Evolutionary conservation across 2,113 vertebrate species (phyloP).

Genomic region (Phyllostomus hastatus): DNA sequence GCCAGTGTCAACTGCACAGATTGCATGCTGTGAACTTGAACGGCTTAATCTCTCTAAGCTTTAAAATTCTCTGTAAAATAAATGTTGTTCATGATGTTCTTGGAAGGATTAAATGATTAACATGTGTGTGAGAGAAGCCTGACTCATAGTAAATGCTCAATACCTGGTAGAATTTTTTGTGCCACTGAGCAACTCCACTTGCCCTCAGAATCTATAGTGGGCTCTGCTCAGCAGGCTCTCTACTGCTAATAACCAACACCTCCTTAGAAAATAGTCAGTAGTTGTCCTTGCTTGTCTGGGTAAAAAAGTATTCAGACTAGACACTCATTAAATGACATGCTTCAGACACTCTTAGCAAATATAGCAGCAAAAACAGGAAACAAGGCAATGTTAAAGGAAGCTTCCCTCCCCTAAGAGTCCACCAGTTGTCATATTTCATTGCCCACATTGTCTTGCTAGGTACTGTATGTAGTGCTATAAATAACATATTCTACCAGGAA

Average conservation of each 20-base stretch:
- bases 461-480: conserved; percentile 10
- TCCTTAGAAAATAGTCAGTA: not conserved
- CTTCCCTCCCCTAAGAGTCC: not conserved
- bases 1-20: not conserved
- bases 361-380: conserved; percentile 61
- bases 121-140: not conserved
- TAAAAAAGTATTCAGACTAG: not conserved
- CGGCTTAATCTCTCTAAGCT: not conserved
- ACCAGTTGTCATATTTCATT: not conserved
- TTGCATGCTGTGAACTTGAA: accelerated
- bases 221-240: not conserved
- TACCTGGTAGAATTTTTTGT: too few relatives aligned
- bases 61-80: not conserved
- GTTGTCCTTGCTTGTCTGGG: not conserved
- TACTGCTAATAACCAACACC: not conserved
- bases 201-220: not conserved
- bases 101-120: not conserved
- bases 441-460: not conserved
- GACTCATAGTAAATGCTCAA: not conserved
- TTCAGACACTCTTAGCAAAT: conserved; percentile 44
- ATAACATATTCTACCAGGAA: conserved; percentile 26
- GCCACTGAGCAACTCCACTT: not conserved
- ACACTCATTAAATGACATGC: conserved; percentile 39
- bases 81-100: not conserved
- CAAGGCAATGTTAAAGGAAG: conserved; percentile 31